These are phyloP conservation scores for Nothoprocta perdicaria DNA, from an alignment of 2,113 vertebrate species.

Conservation along the genomic window DNA sequence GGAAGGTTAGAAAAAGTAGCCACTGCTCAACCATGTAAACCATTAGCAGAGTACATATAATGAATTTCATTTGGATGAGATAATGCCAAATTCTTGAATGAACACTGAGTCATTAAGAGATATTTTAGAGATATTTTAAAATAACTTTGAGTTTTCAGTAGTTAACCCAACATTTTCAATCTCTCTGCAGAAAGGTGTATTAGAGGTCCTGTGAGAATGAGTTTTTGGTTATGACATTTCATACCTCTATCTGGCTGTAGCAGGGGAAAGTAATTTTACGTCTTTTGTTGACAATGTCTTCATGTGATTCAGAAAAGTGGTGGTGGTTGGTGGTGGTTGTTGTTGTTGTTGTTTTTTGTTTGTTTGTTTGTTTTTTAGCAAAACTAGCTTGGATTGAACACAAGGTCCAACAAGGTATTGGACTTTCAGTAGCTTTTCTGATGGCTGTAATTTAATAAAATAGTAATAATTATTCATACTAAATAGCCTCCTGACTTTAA, in stretches of 20 bases:
- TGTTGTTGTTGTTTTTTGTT: too few relatives aligned
- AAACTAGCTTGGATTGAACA: neutral
- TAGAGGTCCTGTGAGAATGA: rapidly evolving
- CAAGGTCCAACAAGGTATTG: rapidly evolving
- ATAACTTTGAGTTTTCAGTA: rapidly evolving
- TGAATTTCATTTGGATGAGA: rapidly evolving
- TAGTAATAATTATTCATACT: rapidly evolving
- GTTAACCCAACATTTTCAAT: too few relatives aligned
- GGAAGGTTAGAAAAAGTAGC: rapidly evolving
- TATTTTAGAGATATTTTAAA: rapidly evolving
- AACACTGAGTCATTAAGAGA: too few relatives aligned
- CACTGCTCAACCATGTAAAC: rapidly evolving
- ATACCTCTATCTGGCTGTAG: neutral
- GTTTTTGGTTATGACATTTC: rapidly evolving
- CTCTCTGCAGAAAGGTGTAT: rapidly evolving
- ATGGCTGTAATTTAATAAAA: neutral
- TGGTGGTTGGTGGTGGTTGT: too few relatives aligned
- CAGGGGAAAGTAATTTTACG: rapidly evolving
- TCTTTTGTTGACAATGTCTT: neutral
- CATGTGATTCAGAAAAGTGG: rapidly evolving
- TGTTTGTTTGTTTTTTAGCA: neutral
- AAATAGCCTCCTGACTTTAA: neutral
- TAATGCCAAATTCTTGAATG: rapidly evolving
- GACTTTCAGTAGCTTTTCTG: neutral
- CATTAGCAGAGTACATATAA: rapidly evolving